Evolutionary conservation across 1,140 invertebrate species (phyloP).

Genomic region (Glossosoma conforme): DNA sequence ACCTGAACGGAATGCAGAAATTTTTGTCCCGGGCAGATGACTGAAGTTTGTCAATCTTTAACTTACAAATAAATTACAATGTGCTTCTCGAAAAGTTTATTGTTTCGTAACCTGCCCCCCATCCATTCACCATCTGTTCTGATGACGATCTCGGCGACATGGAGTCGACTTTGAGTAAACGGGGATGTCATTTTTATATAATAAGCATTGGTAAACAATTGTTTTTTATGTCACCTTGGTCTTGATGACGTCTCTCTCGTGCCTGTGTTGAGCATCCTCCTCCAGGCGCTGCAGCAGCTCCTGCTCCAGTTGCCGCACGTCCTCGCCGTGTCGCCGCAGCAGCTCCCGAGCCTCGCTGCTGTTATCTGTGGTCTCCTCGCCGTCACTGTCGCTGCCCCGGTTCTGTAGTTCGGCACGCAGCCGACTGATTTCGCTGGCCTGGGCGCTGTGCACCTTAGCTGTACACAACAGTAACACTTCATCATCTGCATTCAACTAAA

Average conservation of each 20-base stretch:
- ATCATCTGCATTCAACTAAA: neutral
- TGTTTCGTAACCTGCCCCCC: neutral
- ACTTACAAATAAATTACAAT: neutral
- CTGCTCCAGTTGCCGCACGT: neutral
- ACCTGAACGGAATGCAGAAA: no score
- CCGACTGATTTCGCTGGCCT: constrained; percentile 11
- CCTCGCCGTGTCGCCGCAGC: neutral
- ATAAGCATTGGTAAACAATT: neutral
- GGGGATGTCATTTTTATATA: no score
- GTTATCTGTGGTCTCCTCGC: neutral
- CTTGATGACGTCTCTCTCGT: constrained; percentile 3
- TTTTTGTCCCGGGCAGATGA: no score
- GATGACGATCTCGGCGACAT: no score
- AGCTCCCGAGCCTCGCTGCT: neutral
- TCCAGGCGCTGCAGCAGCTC: constrained; percentile 6
- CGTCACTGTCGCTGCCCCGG: neutral
- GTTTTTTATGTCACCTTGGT: constrained; percentile 5
- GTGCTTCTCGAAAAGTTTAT: neutral
- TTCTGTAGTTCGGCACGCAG: constrained; percentile 5
- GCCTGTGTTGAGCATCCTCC: neutral
- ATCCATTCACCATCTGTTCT: neutral
- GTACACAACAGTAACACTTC: neutral
- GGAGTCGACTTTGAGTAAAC: no score
- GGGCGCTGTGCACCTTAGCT: constrained; percentile 15
- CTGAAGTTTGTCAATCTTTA: neutral